Percentiles rank a stretch among this genome's conserved stretches.
These are phyloP conservation scores for Antheraea yamamai DNA, from an alignment of 2,888 invertebrate genomes.

Conservation along the genomic window DNA sequence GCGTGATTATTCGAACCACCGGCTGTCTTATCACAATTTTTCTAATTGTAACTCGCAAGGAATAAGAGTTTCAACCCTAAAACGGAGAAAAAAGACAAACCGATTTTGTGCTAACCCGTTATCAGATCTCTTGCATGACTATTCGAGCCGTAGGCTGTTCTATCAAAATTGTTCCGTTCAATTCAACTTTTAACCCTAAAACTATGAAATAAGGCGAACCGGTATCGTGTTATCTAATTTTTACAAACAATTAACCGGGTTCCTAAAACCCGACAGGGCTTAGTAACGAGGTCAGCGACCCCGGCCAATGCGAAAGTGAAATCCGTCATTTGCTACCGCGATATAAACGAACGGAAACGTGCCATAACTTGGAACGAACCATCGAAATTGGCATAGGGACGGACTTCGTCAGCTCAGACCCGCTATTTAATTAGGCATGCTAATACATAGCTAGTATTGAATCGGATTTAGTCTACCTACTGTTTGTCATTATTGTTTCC, in stretches of 20 bases:
- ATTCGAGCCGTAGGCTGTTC: slow-evolving; percentile 38
- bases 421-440: slow-evolving; percentile 37
- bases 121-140: slow-evolving; percentile 22
- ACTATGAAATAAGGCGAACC: slow-evolving; percentile 30
- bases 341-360: slow-evolving; percentile 54
- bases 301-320: slow-evolving; percentile 64
- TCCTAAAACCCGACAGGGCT: slow-evolving; percentile 43
- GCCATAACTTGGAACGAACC: slow-evolving; percentile 35
- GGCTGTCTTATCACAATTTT: slow-evolving; percentile 16
- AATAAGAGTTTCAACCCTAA: slow-evolving; percentile 28
- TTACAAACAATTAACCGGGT: slow-evolving; percentile 38
- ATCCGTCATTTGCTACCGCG: slow-evolving; percentile 68
- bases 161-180: slow-evolving; percentile 13
- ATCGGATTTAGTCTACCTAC: slow-evolving; percentile 23
- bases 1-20: slow-evolving; percentile 39
- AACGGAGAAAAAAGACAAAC: slow-evolving; percentile 29
- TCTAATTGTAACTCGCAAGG: slow-evolving; percentile 9
- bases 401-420: slow-evolving; percentile 9
- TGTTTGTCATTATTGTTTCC: slow-evolving; percentile 2
- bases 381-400: slow-evolving; percentile 1
- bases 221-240: slow-evolving; percentile 31
- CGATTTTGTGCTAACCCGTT: slow-evolving; percentile 20
- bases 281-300: slow-evolving; percentile 53
- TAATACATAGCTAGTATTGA: slow-evolving; percentile 30
- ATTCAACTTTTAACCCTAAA: slow-evolving; percentile 29